Base-by-base conservation (phyloP, 2,888 invertebrate species). In the Hedya salicella region DNA sequence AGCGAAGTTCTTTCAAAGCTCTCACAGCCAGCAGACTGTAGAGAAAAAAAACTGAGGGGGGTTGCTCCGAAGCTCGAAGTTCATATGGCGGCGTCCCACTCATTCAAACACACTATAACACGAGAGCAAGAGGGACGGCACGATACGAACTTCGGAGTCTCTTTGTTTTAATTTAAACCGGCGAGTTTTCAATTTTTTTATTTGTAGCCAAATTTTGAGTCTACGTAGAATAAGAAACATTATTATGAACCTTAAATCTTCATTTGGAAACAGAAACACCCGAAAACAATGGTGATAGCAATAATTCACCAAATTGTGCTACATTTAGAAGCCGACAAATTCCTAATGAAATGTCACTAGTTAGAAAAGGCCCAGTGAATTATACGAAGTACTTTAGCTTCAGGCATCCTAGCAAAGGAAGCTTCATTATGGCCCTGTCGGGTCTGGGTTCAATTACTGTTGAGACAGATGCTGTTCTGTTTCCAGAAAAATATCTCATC, bases 371-470 rank as follows among this genome's bases (percentile, higher is more conserved):
- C 9, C 9, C 16, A 14, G 30, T 50, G 11, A 30, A 50, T 11
- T 50, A 36, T 36, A 50, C 25, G 14, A 9, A 32, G 19, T 3
- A 32, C 4, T 32, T 16, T 30, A 32, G 25, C 13, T 49, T 25
- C 25, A 49, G 49, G 25, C n/a, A 25, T 9, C 36, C 9, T 9
- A 25, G 48, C 16, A 8, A 1, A 50, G 30, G 19, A 14, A 14
- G 32, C 50, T 21, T 30, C 49, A 14, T 30, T 50, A 32, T 13
- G 9, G 25, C 16, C 8, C 14, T 2, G 36, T 36, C 36, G 36
- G 36, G 36, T 36, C 36, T 32, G 14, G 16, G 50, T 50, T 50
- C 50, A 30, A 50, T 32, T 50, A 50, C 14, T 50, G 50, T 9
- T n/a, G 30, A 50, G 11, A 50, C 50, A n/a, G 6, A 30, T n/a